These are phyloP conservation scores for Ostrea denselamellosa DNA, from an alignment of 1,140 invertebrate species.

Conservation along the genomic window DNA sequence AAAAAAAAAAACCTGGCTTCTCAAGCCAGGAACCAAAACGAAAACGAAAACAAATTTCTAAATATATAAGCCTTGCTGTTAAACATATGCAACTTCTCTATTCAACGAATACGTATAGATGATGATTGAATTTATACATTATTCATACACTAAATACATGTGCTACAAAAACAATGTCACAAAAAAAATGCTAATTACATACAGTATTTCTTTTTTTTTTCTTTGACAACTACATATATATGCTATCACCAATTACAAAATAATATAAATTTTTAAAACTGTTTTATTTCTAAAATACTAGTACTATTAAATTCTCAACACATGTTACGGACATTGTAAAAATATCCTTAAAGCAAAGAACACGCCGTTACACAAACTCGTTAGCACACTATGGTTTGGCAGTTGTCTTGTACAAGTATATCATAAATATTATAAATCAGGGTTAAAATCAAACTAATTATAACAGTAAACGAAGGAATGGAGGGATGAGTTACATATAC, in stretches of 20 bases:
- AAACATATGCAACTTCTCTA: background rate
- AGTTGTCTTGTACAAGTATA: background rate
- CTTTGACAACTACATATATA: too few species aligned
- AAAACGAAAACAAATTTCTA: slow-evolving; percentile 3
- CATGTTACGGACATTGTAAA: background rate
- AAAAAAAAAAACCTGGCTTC: slow-evolving; percentile 9
- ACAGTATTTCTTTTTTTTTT: background rate
- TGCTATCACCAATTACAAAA: too few species aligned
- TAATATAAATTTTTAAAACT: too few species aligned
- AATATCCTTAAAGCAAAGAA: background rate
- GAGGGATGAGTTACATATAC: background rate
- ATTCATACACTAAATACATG: background rate
- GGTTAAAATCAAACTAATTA: background rate
- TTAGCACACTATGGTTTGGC: background rate
- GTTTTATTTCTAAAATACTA: too few species aligned
- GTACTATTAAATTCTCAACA: background rate
- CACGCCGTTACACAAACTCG: background rate
- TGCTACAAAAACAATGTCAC: background rate
- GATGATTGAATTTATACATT: background rate
- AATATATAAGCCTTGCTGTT: background rate
- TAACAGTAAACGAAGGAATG: background rate
- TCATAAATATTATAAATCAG: background rate
- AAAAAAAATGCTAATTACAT: background rate
- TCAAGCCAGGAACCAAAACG: slow-evolving; percentile 25
- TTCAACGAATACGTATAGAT: background rate